These are phyloP conservation scores for Umimayanthus chanpuru DNA, from an alignment of 92 coral and sea anemone genomes.

Conservation along the genomic window DNA sequence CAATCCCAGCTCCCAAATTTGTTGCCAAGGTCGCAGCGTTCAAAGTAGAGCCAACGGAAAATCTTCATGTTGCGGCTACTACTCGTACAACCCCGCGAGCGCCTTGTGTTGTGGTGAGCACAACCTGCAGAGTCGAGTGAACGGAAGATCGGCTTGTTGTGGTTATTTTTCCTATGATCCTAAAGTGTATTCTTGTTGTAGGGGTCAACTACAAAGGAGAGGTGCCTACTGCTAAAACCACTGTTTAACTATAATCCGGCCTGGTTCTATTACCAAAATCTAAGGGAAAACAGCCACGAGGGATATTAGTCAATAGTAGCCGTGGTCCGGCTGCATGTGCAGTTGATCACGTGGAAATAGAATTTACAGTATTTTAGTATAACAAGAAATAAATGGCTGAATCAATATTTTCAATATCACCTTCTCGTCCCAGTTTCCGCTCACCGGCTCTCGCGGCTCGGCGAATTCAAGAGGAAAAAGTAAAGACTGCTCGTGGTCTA, in stretches of 20 bases:
- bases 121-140: not conserved
- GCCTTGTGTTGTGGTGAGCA: not conserved
- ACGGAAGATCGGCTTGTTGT: slow-evolving; percentile 2
- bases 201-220: not conserved
- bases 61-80: not conserved
- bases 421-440: too few relatives aligned
- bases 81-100: not conserved
- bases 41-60: not conserved
- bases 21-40: not conserved
- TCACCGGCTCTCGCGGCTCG: too few relatives aligned
- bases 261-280: not conserved
- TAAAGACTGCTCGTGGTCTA: too few relatives aligned
- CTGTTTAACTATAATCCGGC: not conserved
- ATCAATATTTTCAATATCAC: not conserved
- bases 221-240: not conserved
- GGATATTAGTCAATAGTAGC: too few relatives aligned
- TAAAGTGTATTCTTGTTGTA: not conserved
- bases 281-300: too few relatives aligned
- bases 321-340: not conserved
- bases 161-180: not conserved
- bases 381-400: not conserved
- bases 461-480: too few relatives aligned
- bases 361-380: too few relatives aligned
- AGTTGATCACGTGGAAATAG: too few relatives aligned
- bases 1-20: slow-evolving; percentile 6